Evolutionary conservation across 1,140 invertebrate genomes (phyloP).

Genomic region (Drosophila nasuta): DNA sequence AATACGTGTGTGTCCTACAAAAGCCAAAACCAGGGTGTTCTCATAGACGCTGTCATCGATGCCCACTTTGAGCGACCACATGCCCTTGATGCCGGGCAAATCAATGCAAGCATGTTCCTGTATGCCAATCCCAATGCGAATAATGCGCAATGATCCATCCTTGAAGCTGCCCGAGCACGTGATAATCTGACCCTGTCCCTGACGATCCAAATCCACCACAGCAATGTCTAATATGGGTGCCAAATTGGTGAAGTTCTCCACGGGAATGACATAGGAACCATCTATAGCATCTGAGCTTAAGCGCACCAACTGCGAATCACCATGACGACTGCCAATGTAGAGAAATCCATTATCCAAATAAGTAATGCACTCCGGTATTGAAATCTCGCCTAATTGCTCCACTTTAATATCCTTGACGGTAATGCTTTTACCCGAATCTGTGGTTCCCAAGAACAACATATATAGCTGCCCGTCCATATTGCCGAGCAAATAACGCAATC

Average conservation of each 20-base stretch:
- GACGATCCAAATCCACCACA: conserved; percentile 97
- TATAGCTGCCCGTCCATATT: conserved; percentile 98
- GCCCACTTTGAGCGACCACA: conserved; percentile 95
- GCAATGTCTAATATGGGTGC: conserved; percentile 99
- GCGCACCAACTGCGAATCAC: conserved; percentile 98
- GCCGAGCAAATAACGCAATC: conserved; percentile 96
- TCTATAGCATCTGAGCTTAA: conserved; percentile 94
- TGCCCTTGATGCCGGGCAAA: conserved; percentile 97
- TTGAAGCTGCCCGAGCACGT: conserved; percentile 99
- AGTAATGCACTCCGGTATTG: conserved; percentile 99
- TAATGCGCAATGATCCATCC: conserved; percentile 98
- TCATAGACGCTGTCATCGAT: conserved; percentile 87
- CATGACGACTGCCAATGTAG: conserved; percentile 97
- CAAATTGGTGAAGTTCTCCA: conserved; percentile 98
- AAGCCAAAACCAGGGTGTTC: conserved; percentile 96
- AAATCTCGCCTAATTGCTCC: conserved; percentile 96
- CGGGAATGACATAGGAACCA: conserved; percentile 95
- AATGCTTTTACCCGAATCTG: conserved; percentile 87
- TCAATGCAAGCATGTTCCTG: conserved; percentile 99
- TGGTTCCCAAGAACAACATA: conserved; percentile 97
- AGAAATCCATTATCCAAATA: conserved; percentile 99
- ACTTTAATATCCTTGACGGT: conserved; percentile 96
- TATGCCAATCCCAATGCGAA: conserved; percentile 98
- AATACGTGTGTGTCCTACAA: conserved; percentile 97
- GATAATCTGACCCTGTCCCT: conserved; percentile 98